A percentile compares a stretch with the other conserved stretches of the same genome.
phyloP scores from a whole-genome alignment of 2,797 vertebrate species.

The Euphonia xanthogaster region DNA sequence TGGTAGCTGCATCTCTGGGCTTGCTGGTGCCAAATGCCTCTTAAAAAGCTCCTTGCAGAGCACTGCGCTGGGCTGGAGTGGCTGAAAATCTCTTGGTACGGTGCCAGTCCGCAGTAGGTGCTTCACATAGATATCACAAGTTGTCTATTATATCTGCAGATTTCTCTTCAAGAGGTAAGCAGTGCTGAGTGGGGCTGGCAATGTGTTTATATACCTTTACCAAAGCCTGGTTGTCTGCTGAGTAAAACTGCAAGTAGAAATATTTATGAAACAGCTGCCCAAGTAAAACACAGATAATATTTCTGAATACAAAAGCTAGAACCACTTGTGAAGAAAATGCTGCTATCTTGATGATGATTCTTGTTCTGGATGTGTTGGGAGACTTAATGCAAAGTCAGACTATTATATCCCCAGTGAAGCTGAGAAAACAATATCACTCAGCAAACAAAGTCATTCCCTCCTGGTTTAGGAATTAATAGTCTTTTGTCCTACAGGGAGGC shows the following conservation, averaged over 20 bases:
- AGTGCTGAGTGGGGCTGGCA: not conserved
- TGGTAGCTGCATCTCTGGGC: not conserved
- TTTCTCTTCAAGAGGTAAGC: not conserved
- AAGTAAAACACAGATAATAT: not conserved
- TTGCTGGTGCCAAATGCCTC: not conserved
- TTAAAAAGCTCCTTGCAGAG: not conserved
- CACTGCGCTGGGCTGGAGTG: fast-evolving
- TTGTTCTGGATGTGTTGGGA: not conserved
- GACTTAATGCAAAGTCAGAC: not conserved
- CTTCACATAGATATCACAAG: not conserved
- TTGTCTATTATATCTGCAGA: not conserved
- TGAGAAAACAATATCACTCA: not conserved
- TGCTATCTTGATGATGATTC: not conserved
- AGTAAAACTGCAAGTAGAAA: not conserved
- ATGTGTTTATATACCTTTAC: not conserved
- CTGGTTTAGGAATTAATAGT: not conserved
- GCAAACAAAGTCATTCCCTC: not conserved
- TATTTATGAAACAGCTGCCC: not conserved
- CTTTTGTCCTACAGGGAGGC: not conserved
- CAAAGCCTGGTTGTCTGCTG: not conserved
- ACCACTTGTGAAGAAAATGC: not conserved
- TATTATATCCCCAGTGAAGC: not conserved
- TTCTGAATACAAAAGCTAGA: not conserved
- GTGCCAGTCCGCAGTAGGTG: not conserved
- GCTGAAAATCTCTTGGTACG: not conserved